Evolutionary conservation across 53 echinoderm and acorn worm genomes (phyloP), one percentile per base, ranked within the genome.

Genomic region (Luidia sarsii): DNA sequence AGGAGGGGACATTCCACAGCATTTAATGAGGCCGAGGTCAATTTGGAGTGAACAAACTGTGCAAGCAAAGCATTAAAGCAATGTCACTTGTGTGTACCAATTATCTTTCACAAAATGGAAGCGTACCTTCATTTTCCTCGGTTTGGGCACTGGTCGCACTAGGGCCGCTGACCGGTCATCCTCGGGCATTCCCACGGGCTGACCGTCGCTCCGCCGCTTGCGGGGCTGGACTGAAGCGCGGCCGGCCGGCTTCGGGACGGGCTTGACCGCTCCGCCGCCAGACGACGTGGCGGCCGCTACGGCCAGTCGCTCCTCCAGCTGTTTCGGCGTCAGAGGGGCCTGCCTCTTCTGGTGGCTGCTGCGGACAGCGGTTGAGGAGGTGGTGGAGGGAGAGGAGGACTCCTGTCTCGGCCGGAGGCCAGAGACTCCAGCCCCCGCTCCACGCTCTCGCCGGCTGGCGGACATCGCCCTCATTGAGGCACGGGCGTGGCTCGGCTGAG

Each of bases 81-180:
- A n/a, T n/a, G n/a, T n/a, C n/a, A n/a, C n/a, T n/a, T n/a, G n/a
- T n/a, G n/a, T n/a, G n/a, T n/a, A n/a, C n/a, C n/a, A n/a, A n/a
- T n/a, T n/a, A n/a, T n/a, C n/a, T n/a, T n/a, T n/a, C n/a, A n/a
- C n/a, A n/a, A n/a, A n/a, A n/a, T n/a, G n/a, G n/a, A n/a, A n/a
- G n/a, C n/a, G n/a, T 69, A 77, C 77, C 77, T 77, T 77, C 6
- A 61, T 28, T 13, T 43, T 77, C 75, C 90, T 81, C 23, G 90
- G 90, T 24, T 75, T 85, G 19, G 90, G 81, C 15, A 86, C 82
- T 45, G 90, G 90, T 64, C 63, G 85, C 50, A 8, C 71, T 4
- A 39, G 7, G 4, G 71, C 33, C 57, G 71, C 33, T 66, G 33
- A 41, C 23, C 34, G 33, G 27, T 50, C 35, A 1, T 51, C 66